These are phyloP conservation scores for Drosophila prolongata DNA, from an alignment of 2,888 invertebrate genomes.

Conservation along the genomic window DNA sequence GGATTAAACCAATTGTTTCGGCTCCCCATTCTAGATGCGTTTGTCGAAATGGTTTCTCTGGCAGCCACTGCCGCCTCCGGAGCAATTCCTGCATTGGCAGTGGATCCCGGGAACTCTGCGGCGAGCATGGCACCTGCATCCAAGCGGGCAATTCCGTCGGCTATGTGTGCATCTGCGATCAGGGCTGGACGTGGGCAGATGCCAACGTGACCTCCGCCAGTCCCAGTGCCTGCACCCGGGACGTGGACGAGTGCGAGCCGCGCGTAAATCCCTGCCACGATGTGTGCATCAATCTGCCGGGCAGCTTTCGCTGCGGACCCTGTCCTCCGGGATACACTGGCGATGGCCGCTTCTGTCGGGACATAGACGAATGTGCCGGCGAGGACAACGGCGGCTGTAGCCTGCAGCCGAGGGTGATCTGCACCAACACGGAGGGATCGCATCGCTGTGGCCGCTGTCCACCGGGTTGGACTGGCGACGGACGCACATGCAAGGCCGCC, in stretches of 20 bases:
- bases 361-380: conserved; percentile 94
- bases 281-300: conserved; percentile 95
- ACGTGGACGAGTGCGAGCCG: conserved; percentile 93
- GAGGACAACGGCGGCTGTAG: conserved; percentile 96
- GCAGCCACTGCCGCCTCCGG: conserved; percentile 92
- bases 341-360: conserved; percentile 93
- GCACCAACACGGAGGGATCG: conserved; percentile 96
- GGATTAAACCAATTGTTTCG: background rate
- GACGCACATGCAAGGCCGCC: conserved; percentile 87
- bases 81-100: conserved; percentile 90
- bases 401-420: conserved; percentile 90
- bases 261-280: conserved; percentile 90
- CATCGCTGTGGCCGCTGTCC: conserved; percentile 95
- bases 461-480: conserved; percentile 94
- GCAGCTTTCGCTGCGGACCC: conserved; percentile 93
- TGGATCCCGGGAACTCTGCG: conserved; percentile 91
- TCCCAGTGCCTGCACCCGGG: conserved; percentile 90
- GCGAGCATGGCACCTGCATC: conserved; percentile 95
- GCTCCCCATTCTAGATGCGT: conserved; percentile 86
- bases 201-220: conserved; percentile 84
- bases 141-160: conserved; percentile 87
- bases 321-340: conserved; percentile 96
- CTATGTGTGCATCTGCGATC: conserved; percentile 91
- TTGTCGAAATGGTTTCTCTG: conserved; percentile 91
- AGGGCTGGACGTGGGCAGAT: conserved; percentile 93